Evolutionary conservation across 2,888 invertebrate species (phyloP), one percentile per base, ranked within the genome.

Genomic region (Branchellion lobata): DNA sequence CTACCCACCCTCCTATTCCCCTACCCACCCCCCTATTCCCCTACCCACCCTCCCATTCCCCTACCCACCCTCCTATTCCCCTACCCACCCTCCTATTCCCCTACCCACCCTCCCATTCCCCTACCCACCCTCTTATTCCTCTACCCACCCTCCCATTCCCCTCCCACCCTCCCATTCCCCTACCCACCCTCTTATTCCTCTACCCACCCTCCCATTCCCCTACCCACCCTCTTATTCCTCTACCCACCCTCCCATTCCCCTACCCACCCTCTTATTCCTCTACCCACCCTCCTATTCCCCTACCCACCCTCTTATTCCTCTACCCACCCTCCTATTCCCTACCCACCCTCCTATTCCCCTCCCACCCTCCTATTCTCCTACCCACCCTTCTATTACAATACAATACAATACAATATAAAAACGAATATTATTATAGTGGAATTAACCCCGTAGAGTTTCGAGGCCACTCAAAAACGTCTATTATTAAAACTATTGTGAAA

Each of bases 381-480:
- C 40, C 24, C 3, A 5, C 61, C 85, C 47, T 84, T 88, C 89
- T 27, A 90, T 99, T 82, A 91, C 96, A 76, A n/a, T n/a, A n/a
- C n/a, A n/a, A n/a, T n/a, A n/a, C n/a, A n/a, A n/a, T n/a, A n/a
- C n/a, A n/a, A n/a, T n/a, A n/a, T n/a, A n/a, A n/a, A n/a, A n/a
- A n/a, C n/a, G n/a, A n/a, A n/a, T n/a, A n/a, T n/a, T n/a, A n/a
- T n/a, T n/a, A n/a, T n/a, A n/a, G n/a, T n/a, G n/a, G n/a, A n/a
- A n/a, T n/a, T n/a, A n/a, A n/a, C n/a, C n/a, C n/a, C n/a, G n/a
- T n/a, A n/a, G n/a, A n/a, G n/a, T n/a, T n/a, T n/a, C n/a, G n/a
- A n/a, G n/a, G n/a, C n/a, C n/a, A n/a, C n/a, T n/a, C n/a, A n/a
- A n/a, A n/a, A n/a, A n/a, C n/a, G n/a, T n/a, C n/a, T n/a, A n/a